These are phyloP conservation scores for Epizoanthus fatuus DNA, from an alignment of 92 coral and sea anemone species.

Conservation along the genomic window DNA sequence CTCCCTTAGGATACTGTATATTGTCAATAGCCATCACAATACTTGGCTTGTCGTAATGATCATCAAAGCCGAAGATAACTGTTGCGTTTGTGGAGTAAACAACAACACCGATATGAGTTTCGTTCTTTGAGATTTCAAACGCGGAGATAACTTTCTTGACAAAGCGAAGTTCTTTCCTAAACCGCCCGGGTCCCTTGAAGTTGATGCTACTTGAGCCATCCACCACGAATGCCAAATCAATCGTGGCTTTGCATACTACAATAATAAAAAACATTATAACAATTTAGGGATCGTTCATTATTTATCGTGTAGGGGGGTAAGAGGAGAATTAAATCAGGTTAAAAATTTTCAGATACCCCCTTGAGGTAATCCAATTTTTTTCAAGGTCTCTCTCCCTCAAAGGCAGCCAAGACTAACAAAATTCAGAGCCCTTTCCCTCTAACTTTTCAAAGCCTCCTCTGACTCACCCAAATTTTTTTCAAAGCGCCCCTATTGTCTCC, in stretches of 20 bases:
- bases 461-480: no score
- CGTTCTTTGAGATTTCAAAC: conserved; percentile 34
- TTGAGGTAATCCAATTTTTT: no score
- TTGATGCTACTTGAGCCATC: conserved; percentile 40
- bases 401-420: no score
- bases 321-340: no score
- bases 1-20: conserved; percentile 29
- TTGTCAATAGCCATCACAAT: conserved; percentile 14
- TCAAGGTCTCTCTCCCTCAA: no score
- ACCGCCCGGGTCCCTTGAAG: conserved; percentile 12
- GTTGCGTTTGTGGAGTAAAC: conserved; percentile 38
- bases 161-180: conserved; percentile 36
- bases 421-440: no score
- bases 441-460: no score
- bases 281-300: no score
- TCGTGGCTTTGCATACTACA: conserved; percentile 33
- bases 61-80: conserved; percentile 6
- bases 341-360: no score
- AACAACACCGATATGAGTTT: conserved; percentile 25
- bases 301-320: no score
- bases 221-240: conserved; percentile 39
- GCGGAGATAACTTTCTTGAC: conserved; percentile 25
- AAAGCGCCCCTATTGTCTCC: no score
- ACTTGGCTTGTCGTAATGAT: conserved; percentile 41
- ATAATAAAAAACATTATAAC: no score